A percentile compares a stretch with the other conserved stretches of the same genome.
These are phyloP conservation scores for Acipenser transmontanus DNA, from an alignment of 2,797 vertebrate genomes.

Conservation along the genomic window DNA sequence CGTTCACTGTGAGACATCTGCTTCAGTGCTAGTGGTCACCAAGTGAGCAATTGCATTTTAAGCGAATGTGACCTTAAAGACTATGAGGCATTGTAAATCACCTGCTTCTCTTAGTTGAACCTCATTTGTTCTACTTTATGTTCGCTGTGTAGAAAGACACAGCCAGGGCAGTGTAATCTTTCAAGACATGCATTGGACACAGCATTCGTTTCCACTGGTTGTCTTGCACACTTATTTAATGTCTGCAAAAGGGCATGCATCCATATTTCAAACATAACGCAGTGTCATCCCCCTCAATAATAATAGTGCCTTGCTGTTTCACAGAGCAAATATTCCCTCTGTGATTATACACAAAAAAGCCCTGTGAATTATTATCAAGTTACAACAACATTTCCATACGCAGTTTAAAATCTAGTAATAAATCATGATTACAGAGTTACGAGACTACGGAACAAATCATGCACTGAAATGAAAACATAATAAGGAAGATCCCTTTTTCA, in stretches of 20 bases:
- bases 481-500: no score
- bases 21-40: conserved; percentile 10
- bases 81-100: conserved; percentile 41
- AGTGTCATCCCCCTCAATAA: no score
- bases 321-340: no score
- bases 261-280: conserved; percentile 21
- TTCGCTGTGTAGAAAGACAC: conserved; percentile 16
- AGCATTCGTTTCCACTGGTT: conserved; percentile 8
- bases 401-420: no score
- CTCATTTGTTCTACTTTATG: conserved; percentile 36
- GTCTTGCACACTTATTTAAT: conserved; percentile 24
- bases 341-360: no score
- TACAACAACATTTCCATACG: no score
- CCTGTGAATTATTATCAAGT: no score
- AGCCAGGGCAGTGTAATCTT: conserved; percentile 15
- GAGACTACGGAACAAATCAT: no score
- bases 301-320: no score
- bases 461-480: no score
- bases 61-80: conserved; percentile 47
- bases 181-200: conserved; percentile 21
- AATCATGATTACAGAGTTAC: no score
- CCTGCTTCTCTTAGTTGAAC: conserved; percentile 19
- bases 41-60: conserved; percentile 36
- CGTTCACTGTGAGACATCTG: conserved; percentile 10
- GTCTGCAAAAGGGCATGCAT: conserved; percentile 16